Conservation (phyloP, 2,113 vertebrate species). For the Tauraco erythrolophus region DNA sequence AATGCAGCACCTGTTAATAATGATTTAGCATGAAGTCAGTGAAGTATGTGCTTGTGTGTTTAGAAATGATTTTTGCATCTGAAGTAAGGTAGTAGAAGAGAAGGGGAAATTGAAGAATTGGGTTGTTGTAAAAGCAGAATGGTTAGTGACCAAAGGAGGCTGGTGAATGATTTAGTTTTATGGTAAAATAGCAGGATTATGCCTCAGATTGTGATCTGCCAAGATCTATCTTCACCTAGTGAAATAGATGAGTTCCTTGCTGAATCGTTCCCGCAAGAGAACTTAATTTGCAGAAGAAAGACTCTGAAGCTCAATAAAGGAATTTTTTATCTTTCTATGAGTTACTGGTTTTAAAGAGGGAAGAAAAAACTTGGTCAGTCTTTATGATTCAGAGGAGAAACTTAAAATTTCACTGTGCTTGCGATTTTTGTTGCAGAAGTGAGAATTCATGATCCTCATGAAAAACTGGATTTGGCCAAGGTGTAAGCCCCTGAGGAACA, state of each 20-base stretch:
- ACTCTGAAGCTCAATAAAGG: background rate
- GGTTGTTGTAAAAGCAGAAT: background rate
- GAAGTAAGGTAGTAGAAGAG: background rate
- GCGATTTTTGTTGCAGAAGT: background rate
- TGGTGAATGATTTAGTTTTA: background rate
- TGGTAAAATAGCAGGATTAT: background rate
- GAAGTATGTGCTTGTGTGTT: background rate
- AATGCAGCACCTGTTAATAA: background rate
- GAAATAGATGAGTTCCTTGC: background rate
- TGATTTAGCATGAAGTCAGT: background rate
- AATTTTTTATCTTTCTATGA: background rate
- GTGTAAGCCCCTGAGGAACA: background rate
- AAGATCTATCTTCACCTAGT: background rate
- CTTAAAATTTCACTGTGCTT: background rate
- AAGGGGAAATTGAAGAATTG: background rate
- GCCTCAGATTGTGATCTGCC: background rate
- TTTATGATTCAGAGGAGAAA: background rate
- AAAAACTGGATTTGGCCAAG: background rate
- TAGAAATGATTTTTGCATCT: background rate
- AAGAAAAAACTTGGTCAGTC: background rate
- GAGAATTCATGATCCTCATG: background rate
- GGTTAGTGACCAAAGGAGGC: background rate
- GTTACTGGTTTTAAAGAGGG: background rate
- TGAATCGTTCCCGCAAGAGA: background rate
- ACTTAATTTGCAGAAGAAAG: background rate